A percentile compares a stretch with the other conserved stretches of the same genome.
Conservation (phyloP, 53 echinoderm and acorn worm genomes). For the Luidia sarsii region DNA sequence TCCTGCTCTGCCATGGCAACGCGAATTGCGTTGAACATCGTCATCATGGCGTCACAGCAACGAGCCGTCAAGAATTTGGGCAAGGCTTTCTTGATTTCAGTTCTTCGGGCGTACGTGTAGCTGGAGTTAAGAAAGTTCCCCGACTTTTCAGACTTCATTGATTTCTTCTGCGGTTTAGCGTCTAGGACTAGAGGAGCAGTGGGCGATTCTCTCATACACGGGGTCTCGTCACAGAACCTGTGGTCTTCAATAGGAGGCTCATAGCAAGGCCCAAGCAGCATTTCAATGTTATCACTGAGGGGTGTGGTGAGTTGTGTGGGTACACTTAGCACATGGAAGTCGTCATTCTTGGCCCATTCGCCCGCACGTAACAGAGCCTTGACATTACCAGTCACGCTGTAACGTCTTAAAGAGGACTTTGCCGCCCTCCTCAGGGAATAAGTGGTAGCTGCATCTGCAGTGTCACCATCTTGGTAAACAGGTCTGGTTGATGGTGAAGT, state of each 20-base stretch:
- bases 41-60: constrained; percentile 40
- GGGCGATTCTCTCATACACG: neutral
- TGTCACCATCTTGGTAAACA: neutral
- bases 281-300: neutral
- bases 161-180: neutral
- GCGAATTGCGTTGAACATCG: constrained; percentile 31
- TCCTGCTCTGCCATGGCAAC: constrained; percentile 38
- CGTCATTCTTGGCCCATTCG: constrained; percentile 10
- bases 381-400: constrained; percentile 20
- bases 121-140: constrained; percentile 23
- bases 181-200: neutral
- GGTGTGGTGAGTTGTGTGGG: neutral
- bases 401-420: constrained; percentile 8
- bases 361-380: constrained; percentile 16
- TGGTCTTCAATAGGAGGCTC: neutral
- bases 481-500: neutral
- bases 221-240: neutral
- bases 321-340: neutral
- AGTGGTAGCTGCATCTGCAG: constrained; percentile 8
- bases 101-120: constrained; percentile 29
- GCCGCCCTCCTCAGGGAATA: constrained; percentile 18
- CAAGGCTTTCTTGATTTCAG: constrained; percentile 39
- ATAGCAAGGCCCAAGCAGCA: neutral
- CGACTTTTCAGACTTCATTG: neutral
- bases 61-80: constrained; percentile 21